phyloP scores from a whole-genome alignment of 2,797 vertebrate genomes.

The Ctenosaura bakeri region DNA sequence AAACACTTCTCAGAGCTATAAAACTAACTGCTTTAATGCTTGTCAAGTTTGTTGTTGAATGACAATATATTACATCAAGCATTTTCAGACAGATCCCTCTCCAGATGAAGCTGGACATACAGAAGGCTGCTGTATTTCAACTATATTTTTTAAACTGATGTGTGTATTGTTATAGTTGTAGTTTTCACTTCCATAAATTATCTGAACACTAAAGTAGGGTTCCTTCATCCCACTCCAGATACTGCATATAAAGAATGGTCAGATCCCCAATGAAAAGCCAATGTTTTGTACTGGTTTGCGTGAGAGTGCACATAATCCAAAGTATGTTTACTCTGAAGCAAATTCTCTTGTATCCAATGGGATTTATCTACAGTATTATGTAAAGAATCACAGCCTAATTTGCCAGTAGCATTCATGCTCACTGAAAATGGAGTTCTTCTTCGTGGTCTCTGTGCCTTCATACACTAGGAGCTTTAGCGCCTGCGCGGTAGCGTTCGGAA shows the following conservation, averaged over 20 bases:
- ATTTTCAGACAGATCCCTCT: background rate
- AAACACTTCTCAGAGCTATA: background rate
- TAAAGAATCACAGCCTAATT: background rate
- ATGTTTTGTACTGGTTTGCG: conserved; percentile 7
- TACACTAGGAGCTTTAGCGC: no score
- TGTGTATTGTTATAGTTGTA: background rate
- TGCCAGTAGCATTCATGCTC: background rate
- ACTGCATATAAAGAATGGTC: no score
- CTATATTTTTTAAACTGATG: background rate
- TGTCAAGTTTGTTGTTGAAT: background rate
- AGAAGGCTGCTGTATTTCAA: background rate
- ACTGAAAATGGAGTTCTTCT: background rate
- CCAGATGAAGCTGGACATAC: background rate
- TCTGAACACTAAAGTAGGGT: background rate
- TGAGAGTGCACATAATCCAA: background rate
- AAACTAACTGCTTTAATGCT: background rate
- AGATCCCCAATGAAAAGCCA: background rate
- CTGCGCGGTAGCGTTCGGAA: no score
- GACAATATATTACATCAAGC: background rate
- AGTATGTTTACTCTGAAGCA: background rate
- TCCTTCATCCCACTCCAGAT: no score
- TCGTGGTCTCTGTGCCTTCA: no score
- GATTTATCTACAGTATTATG: no score
- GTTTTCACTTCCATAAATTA: background rate
- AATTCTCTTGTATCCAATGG: no score